phyloP scores from a whole-genome alignment of 2,797 vertebrate species.

The Melopsittacus undulatus region DNA sequence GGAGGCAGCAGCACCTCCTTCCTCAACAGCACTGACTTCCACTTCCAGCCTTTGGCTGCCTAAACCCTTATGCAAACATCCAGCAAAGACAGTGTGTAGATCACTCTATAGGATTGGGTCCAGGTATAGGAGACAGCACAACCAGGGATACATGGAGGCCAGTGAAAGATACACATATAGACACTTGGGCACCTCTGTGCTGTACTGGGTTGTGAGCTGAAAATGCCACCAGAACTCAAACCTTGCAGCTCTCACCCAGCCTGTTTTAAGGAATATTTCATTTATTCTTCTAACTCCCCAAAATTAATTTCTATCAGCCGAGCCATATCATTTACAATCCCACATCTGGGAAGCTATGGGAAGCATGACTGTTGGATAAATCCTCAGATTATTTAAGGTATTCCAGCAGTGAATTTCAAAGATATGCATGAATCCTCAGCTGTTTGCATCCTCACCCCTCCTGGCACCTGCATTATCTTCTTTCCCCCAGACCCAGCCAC shows the following conservation, averaged over 20 bases:
- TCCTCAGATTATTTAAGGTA: slow-evolving; percentile 30
- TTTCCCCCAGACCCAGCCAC: neutral
- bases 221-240: neutral
- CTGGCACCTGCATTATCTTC: slow-evolving; percentile 28
- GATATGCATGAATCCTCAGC: neutral
- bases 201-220: neutral
- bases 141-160: neutral
- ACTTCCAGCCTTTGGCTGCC: neutral
- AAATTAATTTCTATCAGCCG: neutral
- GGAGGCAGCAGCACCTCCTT: neutral
- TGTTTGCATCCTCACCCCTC: neutral
- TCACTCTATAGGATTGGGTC: neutral
- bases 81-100: rapidly evolving
- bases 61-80: neutral
- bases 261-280: neutral
- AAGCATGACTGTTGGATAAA: slow-evolving; percentile 11
- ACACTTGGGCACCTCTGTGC: neutral
- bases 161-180: neutral
- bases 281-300: neutral
- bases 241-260: neutral
- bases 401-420: slow-evolving; percentile 43
- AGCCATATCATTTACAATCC: neutral
- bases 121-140: neutral
- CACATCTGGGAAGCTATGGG: neutral
- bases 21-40: neutral